Evolutionary conservation across 2,888 invertebrate species (phyloP).

Genomic region (Hipparchia semele): DNA sequence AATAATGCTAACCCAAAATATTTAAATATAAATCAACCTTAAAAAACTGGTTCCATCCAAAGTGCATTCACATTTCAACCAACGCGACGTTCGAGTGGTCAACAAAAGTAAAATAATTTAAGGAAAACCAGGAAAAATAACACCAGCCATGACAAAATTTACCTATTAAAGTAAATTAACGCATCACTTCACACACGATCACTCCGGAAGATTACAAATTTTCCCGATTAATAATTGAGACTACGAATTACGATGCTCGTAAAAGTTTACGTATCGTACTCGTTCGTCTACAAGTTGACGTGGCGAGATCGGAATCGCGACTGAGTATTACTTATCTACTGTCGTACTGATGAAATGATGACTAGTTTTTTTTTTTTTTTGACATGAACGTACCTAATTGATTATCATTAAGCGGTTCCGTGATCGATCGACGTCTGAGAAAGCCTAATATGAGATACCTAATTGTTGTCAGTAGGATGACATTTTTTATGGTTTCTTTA

Average conservation of each 20-base stretch:
- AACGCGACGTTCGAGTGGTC: background rate
- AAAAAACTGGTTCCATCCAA: slow-evolving; percentile 33
- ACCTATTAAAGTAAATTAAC: background rate
- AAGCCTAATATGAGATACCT: background rate
- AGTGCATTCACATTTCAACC: slow-evolving; percentile 35
- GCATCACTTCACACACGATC: slow-evolving; percentile 1
- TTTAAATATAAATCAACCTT: slow-evolving; percentile 5
- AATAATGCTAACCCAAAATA: background rate
- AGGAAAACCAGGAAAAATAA: background rate
- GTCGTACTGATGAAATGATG: background rate
- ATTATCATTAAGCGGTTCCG: background rate
- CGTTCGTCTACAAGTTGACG: slow-evolving; percentile 3
- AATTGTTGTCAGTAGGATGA: slow-evolving; percentile 12
- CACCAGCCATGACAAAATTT: background rate
- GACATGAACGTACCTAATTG: slow-evolving; percentile 13
- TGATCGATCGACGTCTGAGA: background rate
- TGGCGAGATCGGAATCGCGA: slow-evolving; percentile 17
- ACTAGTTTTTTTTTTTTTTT: slow-evolving; percentile 19
- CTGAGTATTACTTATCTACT: background rate
- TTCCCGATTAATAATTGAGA: background rate
- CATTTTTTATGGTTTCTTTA: slow-evolving; percentile 4
- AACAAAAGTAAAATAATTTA: background rate
- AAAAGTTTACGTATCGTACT: slow-evolving; percentile 9
- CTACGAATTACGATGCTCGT: background rate
- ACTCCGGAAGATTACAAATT: slow-evolving; percentile 5